Base-by-base conservation (phyloP, 2,888 invertebrate species). In the Andrena praecox region DNA sequence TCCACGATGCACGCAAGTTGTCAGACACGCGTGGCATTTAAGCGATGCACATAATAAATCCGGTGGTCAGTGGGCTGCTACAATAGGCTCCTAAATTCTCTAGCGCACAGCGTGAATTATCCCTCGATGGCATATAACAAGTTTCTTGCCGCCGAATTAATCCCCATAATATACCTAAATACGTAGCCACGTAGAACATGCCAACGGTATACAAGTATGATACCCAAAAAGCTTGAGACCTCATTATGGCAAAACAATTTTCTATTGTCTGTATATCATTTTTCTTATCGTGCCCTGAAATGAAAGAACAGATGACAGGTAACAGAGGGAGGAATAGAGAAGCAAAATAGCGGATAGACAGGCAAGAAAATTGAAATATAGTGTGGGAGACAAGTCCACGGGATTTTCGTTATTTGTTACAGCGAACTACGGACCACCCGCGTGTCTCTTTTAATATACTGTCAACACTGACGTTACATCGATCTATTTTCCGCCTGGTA, bases 341-440 rank as follows among this genome's bases (percentile, higher is more conserved):
- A 63, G 35, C 8, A 63, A 63, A 20, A 20, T 63, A 31, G 35
- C n/a, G 5, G 35, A 63, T 10, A 24, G 33, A 63, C 62, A 24
- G 60, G 60, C 33, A 63, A 35, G 62, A 63, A 29, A 63, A 63
- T 63, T 63, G 62, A 63, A 62, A 62, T 35, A 62, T 33, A 20
- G 54, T 54, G 54, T n/a, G 16, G 16, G 20, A 33, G 62, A 33
- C 31, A 62, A 62, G 33, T 33, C 62, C n/a, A n/a, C 33, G 3
- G 29, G 16, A 29, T 62, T 62, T 62, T 12, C 8, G 62, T 62
- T 33, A 33, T 33, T 33, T 33, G 33, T 20, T 33, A 62, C 33
- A 33, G 62, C 10, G n/a, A 62, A 62, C 33, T 33, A n/a, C 60
- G 7, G 60, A 24, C 42, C 24, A 24, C 29, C 31, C 16, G 12